Conservation (phyloP, 2,888 invertebrate genomes). For the Dorcus hopei region DNA sequence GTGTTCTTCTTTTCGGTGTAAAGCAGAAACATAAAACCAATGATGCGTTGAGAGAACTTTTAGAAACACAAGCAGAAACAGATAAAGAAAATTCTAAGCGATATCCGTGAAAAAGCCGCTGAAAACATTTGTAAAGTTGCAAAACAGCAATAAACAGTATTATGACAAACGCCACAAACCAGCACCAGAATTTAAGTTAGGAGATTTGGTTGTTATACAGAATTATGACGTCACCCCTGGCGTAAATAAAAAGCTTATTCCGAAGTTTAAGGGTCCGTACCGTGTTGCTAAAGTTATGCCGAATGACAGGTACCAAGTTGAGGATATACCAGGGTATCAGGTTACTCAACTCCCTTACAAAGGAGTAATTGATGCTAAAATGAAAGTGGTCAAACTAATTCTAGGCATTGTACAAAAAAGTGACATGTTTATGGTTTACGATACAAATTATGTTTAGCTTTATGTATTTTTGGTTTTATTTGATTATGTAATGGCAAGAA, state of each 20-base stretch:
- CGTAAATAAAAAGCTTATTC: slow-evolving; percentile 5
- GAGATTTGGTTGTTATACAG: slow-evolving; percentile 24
- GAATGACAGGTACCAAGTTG: no score
- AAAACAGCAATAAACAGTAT: slow-evolving; percentile 26
- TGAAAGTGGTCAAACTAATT: no score
- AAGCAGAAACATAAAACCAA: slow-evolving; percentile 26
- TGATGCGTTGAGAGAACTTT: slow-evolving; percentile 10
- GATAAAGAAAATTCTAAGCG: slow-evolving; percentile 12
- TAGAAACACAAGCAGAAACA: neutral
- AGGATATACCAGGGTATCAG: no score
- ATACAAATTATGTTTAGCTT: no score
- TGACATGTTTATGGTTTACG: no score
- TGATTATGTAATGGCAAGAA: no score
- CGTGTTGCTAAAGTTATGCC: no score
- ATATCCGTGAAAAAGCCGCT: slow-evolving; percentile 19
- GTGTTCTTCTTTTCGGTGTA: slow-evolving; percentile 30
- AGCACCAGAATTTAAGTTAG: slow-evolving; percentile 18
- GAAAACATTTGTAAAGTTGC: slow-evolving; percentile 22
- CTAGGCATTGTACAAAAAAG: no score
- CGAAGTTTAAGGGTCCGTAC: neutral
- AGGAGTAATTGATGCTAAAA: no score
- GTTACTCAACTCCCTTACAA: no score
- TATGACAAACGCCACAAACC: slow-evolving; percentile 30
- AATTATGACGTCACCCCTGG: slow-evolving; percentile 24
- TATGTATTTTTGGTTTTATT: no score